Evolutionary conservation across 2,113 vertebrate species (phyloP).

Genomic region (Gila orcuttii): DNA sequence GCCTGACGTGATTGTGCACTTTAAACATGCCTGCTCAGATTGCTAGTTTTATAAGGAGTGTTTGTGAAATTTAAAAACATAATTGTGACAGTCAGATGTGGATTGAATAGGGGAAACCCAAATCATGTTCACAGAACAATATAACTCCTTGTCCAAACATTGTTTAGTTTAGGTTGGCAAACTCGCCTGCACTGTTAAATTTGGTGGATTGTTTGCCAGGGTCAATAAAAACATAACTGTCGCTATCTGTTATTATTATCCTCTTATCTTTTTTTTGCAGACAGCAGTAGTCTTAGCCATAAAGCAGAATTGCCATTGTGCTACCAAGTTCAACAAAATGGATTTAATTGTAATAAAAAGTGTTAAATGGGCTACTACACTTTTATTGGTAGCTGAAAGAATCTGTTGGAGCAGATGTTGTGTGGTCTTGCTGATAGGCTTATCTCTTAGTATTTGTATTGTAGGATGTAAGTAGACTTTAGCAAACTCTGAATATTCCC

Average conservation of each 20-base stretch:
- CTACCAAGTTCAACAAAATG: background rate
- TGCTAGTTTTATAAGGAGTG: background rate
- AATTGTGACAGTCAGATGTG: background rate
- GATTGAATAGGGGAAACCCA: slow-evolving; percentile 34
- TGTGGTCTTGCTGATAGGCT: background rate
- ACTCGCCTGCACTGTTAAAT: slow-evolving; percentile 44
- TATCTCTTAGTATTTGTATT: background rate
- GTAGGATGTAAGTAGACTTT: background rate
- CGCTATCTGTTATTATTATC: slow-evolving; percentile 22
- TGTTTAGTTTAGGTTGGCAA: slow-evolving; percentile 61
- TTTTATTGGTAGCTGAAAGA: background rate
- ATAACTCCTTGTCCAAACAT: slow-evolving; percentile 52
- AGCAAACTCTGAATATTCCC: background rate
- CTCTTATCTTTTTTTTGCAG: slow-evolving; percentile 13
- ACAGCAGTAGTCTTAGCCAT: background rate
- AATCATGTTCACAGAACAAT: background rate
- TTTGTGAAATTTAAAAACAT: background rate
- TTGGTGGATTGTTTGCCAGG: slow-evolving; percentile 28
- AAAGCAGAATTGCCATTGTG: slow-evolving; percentile 6
- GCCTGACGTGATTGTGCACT: background rate
- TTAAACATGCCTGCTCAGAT: background rate
- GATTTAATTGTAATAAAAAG: background rate
- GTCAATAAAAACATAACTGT: slow-evolving; percentile 37
- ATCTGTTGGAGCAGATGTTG: background rate
- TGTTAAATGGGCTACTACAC: background rate